Conservation (phyloP, 2,113 vertebrate genomes). For the Macaca nemestrina region DNA sequence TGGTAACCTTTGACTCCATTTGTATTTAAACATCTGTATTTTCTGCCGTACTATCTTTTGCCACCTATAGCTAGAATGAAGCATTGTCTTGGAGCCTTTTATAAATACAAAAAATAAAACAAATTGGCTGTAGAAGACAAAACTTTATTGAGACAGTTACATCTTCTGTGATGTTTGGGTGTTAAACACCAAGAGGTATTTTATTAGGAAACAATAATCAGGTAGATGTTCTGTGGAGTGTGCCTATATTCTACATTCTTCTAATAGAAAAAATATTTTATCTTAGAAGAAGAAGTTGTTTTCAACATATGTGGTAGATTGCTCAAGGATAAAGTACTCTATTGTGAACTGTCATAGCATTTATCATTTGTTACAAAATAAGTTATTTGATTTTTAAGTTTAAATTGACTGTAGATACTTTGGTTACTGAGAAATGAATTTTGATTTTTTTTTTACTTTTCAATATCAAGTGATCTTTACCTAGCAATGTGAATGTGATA, state of each 20-base stretch:
- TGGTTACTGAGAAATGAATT: background rate
- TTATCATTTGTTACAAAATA: conserved; percentile 10
- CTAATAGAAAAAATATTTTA: background rate
- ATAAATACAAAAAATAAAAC: no score
- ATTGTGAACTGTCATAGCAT: background rate
- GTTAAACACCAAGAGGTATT: background rate
- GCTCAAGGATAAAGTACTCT: background rate
- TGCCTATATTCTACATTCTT: background rate
- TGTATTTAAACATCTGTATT: no score
- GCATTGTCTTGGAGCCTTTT: no score
- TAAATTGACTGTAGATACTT: background rate
- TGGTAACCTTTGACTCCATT: no score
- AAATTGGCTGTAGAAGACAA: background rate
- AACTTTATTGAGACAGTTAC: background rate
- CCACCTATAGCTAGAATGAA: no score
- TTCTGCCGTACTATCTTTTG: no score
- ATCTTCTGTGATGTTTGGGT: background rate
- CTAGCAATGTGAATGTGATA: background rate
- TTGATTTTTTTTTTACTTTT: conserved; percentile 12
- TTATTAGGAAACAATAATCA: background rate
- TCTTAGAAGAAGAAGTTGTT: background rate
- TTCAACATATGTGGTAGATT: background rate
- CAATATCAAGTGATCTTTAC: background rate
- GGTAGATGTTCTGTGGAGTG: background rate
- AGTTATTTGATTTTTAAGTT: conserved; percentile 2